A percentile compares a stretch with the other conserved stretches of the same genome.
Evolutionary conservation across 2,888 invertebrate genomes (phyloP).

Genomic region (Amblyjoppa fuscipennis): DNA sequence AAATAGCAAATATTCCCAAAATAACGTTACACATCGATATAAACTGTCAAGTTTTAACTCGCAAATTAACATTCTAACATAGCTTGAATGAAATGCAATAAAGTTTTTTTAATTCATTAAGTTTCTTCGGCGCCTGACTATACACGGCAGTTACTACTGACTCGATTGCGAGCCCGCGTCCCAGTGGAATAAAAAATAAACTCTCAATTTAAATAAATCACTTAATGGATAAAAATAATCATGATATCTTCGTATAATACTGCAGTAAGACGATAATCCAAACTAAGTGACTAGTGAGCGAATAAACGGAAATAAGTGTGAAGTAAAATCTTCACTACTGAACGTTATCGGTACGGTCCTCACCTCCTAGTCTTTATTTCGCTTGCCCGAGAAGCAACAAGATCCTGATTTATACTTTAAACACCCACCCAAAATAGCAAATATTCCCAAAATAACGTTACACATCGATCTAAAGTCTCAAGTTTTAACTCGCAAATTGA

Average conservation of each 20-base stretch:
- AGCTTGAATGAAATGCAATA: background rate
- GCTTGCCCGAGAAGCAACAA: conserved; percentile 65
- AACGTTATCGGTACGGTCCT: conserved; percentile 27
- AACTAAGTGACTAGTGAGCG: too few species aligned
- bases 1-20: conserved; percentile 24
- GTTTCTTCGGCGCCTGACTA: conserved; percentile 46
- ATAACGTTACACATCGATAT: background rate
- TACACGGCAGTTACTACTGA: conserved; percentile 19
- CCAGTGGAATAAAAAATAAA: background rate
- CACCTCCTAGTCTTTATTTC: background rate
- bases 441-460: conserved; percentile 7
- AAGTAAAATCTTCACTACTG: conserved; percentile 1
- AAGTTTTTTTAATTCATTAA: background rate
- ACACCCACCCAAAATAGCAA: conserved; percentile 20
- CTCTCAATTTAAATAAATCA: background rate
- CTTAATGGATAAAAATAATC: background rate
- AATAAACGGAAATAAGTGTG: too few species aligned
- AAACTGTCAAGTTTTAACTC: background rate
- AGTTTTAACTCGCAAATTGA: background rate
- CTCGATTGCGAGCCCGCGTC: background rate
- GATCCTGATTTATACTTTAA: conserved; percentile 76
- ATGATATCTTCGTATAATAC: too few species aligned
- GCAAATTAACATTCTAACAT: background rate
- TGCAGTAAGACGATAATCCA: too few species aligned
- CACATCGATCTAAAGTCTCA: background rate